Percentiles rank a stretch among this genome's conserved stretches.
phyloP scores from a whole-genome alignment of 1,140 invertebrate genomes.

The Stegodyphus dumicola region DNA sequence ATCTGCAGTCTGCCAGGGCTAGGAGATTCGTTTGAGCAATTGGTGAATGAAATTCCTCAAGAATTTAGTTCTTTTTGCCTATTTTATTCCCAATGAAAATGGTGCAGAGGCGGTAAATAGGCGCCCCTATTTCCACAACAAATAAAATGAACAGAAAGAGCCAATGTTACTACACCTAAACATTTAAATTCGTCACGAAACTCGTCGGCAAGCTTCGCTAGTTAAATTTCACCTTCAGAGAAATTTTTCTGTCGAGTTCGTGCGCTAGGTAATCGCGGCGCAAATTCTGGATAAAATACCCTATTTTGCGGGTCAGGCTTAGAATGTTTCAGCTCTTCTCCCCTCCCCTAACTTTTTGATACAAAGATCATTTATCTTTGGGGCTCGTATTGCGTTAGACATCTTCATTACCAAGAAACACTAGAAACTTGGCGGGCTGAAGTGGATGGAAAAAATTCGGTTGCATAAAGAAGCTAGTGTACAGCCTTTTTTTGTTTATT shows the following conservation, averaged over 20 bases:
- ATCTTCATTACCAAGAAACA: constrained; percentile 56
- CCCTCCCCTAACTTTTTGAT: constrained; percentile 18
- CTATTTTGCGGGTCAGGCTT: neutral
- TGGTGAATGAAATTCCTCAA: constrained; percentile 51
- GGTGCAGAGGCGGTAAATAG: constrained; percentile 28
- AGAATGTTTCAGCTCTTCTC: neutral
- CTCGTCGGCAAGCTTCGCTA: neutral
- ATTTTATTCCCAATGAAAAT: constrained; percentile 30
- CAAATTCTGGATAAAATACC: constrained; percentile 36
- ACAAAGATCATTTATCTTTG: constrained; percentile 52
- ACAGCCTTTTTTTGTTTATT: constrained; percentile 34
- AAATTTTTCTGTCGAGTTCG: neutral
- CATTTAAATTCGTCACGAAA: constrained; percentile 53
- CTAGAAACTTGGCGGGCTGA: constrained; percentile 39
- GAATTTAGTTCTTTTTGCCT: constrained; percentile 22
- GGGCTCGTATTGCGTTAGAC: constrained; percentile 45
- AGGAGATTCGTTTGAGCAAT: constrained; percentile 33
- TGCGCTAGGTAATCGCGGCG: constrained; percentile 23
- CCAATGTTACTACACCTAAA: neutral
- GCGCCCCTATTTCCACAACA: constrained; percentile 20
- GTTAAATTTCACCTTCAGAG: constrained; percentile 9
- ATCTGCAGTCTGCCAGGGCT: neutral
- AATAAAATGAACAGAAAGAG: constrained; percentile 33
- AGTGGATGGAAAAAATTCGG: neutral
- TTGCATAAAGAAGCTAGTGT: neutral